phyloP scores from a whole-genome alignment of 2,797 vertebrate species.

The Ispidina picta region DNA sequence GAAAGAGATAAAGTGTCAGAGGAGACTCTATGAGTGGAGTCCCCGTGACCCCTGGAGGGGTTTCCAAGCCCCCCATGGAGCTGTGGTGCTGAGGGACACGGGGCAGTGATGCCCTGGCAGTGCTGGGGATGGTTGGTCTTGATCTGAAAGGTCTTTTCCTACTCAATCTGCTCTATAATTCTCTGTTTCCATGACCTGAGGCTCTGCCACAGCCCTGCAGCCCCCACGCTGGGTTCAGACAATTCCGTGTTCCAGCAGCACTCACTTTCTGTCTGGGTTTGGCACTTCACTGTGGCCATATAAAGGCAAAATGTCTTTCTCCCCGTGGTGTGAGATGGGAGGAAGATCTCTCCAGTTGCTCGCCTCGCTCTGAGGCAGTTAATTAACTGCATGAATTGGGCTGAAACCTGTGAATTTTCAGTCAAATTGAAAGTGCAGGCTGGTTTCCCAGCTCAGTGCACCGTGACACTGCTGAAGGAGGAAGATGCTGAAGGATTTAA shows the following conservation, averaged over 20 bases:
- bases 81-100: no score
- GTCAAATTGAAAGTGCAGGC: not conserved
- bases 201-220: accelerated
- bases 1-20: not conserved
- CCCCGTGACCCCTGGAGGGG: no score
- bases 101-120: no score
- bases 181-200: no score
- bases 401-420: not conserved
- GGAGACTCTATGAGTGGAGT: no score
- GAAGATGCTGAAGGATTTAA: not conserved
- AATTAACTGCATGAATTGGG: constrained; percentile 6
- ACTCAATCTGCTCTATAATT: no score
- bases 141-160: not conserved
- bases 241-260: accelerated
- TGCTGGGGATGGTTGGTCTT: no score
- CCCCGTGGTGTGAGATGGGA: accelerated
- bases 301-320: not conserved
- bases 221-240: not conserved
- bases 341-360: not conserved
- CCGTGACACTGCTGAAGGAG: not conserved
- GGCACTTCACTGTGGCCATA: not conserved
- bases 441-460: not conserved
- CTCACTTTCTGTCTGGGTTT: not conserved
- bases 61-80: no score
- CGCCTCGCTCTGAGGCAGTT: not conserved